Percentiles rank a stretch among this genome's conserved stretches.
phyloP scores from a whole-genome alignment of 2,797 vertebrate genomes.

The Holocentrus rufus region DNA sequence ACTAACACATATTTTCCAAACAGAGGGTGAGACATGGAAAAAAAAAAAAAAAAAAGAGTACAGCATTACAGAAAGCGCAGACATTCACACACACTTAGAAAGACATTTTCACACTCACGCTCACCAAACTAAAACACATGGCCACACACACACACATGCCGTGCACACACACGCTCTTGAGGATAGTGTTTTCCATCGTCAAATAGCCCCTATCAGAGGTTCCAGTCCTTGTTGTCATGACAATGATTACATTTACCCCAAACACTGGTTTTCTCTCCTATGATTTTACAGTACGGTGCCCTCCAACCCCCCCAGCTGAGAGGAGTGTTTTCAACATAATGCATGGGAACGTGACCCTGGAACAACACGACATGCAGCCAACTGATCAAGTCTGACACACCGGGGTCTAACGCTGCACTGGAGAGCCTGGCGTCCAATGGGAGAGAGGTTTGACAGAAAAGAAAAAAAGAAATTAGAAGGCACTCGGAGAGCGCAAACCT shows the following conservation, averaged over 20 bases:
- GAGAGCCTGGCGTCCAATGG: constrained; percentile 33
- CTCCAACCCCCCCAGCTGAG: constrained; percentile 53
- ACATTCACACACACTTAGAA: constrained; percentile 53
- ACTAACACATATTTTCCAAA: constrained; percentile 72
- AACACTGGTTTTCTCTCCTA: constrained; percentile 68
- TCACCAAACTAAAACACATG: constrained; percentile 48
- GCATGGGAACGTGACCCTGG: constrained; percentile 56
- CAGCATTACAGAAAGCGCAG: constrained; percentile 55
- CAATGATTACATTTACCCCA: constrained; percentile 77
- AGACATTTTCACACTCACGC: constrained; percentile 29
- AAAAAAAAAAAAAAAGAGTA: constrained; percentile 20
- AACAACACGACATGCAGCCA: constrained; percentile 50
- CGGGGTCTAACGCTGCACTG: not conserved
- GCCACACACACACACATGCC: constrained; percentile 32
- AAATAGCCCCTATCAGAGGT: constrained; percentile 76
- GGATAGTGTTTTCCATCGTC: constrained; percentile 67
- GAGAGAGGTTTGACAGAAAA: constrained; percentile 19
- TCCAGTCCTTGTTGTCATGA: constrained; percentile 78
- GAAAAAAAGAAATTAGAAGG: not conserved
- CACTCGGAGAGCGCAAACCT: not conserved
- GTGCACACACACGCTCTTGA: constrained; percentile 34
- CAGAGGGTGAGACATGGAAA: constrained; percentile 59
- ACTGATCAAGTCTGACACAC: constrained; percentile 63
- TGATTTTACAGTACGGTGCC: constrained; percentile 62
- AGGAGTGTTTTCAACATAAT: constrained; percentile 53